Evolutionary conservation across 2,888 invertebrate genomes (phyloP).

Genomic region (Aspidiotus destructor): DNA sequence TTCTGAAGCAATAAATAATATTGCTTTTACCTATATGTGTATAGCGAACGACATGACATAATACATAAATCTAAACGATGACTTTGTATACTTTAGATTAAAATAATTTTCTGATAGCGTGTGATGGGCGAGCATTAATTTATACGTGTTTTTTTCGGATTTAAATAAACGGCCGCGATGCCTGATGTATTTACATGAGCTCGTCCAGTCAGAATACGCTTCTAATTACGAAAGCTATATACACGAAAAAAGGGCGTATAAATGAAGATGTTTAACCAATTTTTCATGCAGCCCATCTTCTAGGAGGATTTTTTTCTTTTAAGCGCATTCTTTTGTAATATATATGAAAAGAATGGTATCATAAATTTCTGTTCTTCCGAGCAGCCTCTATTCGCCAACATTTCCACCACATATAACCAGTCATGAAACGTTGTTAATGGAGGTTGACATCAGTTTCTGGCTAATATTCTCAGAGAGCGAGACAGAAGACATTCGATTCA

Average conservation of each 20-base stretch:
- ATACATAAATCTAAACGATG: conserved; percentile 26
- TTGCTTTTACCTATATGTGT: conserved; percentile 8
- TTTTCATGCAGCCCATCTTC: too few relatives aligned
- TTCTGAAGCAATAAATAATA: conserved; percentile 12
- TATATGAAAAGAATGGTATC: too few relatives aligned
- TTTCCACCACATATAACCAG: too few relatives aligned
- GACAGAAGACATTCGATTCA: neutral
- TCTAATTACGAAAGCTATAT: too few relatives aligned
- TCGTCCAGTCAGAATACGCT: too few relatives aligned
- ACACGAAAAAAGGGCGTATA: too few relatives aligned
- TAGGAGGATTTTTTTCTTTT: too few relatives aligned
- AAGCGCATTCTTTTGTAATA: too few relatives aligned
- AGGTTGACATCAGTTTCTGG: conserved; percentile 1
- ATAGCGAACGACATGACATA: conserved; percentile 23
- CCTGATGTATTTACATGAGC: too few relatives aligned
- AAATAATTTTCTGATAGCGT: neutral
- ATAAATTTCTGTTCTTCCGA: too few relatives aligned
- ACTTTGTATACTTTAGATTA: conserved; percentile 16
- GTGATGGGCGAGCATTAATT: conserved; percentile 4
- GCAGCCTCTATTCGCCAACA: too few relatives aligned
- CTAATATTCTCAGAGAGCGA: neutral
- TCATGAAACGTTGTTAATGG: conserved; percentile 1
- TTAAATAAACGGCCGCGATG: neutral
- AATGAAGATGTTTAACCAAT: too few relatives aligned
- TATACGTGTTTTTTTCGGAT: neutral